phyloP scores from a whole-genome alignment of 2,113 vertebrate species.

The Amphilophus citrinellus region DNA sequence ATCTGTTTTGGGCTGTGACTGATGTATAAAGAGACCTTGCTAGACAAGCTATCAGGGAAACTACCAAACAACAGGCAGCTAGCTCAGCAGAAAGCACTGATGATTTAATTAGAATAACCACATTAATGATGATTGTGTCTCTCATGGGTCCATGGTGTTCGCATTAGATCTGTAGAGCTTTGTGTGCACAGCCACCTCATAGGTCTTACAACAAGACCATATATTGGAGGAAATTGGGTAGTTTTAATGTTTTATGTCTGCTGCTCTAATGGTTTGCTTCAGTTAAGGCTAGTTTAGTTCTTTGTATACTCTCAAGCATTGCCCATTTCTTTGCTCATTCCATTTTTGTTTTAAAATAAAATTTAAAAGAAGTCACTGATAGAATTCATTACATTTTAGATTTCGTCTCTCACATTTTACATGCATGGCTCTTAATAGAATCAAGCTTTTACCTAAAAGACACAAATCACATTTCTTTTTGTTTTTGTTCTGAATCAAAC shows the following conservation, averaged over 20 bases:
- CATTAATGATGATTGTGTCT: slow-evolving; percentile 69
- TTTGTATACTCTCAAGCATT: not conserved
- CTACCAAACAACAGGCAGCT: slow-evolving; percentile 41
- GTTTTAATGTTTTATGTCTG: slow-evolving; percentile 55
- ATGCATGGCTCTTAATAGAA: not conserved
- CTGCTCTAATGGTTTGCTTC: slow-evolving; percentile 45
- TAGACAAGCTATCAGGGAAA: slow-evolving; percentile 50
- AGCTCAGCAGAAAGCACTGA: slow-evolving; percentile 57
- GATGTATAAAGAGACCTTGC: slow-evolving; percentile 45
- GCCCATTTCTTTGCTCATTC: slow-evolving; percentile 7
- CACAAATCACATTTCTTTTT: not conserved
- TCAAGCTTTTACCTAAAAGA: not conserved
- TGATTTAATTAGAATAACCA: slow-evolving; percentile 68
- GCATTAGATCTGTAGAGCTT: slow-evolving; percentile 60
- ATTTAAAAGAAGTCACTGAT: not conserved
- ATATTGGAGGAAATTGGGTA: slow-evolving; percentile 47
- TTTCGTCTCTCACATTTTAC: not conserved
- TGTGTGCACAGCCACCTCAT: slow-evolving; percentile 45
- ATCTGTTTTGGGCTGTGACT: slow-evolving; percentile 40
- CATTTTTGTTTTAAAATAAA: not conserved
- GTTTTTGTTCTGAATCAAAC: slow-evolving; percentile 2
- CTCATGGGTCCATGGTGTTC: slow-evolving; percentile 56
- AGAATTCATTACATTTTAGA: not conserved
- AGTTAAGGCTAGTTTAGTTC: slow-evolving; percentile 30
- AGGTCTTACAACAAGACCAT: slow-evolving; percentile 47